A percentile compares a stretch with the other conserved stretches of the same genome.
phyloP scores from a whole-genome alignment of 2,113 vertebrate genomes.

The Orientallactaga bullata region DNA sequence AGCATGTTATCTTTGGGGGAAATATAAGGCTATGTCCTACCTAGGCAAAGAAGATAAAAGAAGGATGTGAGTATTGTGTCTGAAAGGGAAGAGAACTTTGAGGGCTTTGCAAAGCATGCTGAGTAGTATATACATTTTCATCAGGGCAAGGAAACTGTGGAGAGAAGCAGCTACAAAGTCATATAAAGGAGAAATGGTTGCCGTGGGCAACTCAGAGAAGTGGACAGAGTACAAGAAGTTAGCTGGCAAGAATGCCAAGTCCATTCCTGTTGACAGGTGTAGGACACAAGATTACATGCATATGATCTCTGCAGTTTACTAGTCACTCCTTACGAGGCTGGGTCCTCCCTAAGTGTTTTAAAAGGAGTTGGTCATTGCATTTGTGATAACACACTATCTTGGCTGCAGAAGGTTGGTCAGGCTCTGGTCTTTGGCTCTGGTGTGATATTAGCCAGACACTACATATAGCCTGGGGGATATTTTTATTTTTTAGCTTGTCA shows the following conservation, averaged over 20 bases:
- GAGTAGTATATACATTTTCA: neutral
- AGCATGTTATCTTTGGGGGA: neutral
- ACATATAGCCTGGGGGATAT: neutral
- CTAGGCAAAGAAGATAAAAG: neutral
- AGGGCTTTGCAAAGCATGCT: neutral
- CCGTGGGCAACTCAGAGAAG: neutral
- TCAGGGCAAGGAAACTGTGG: neutral
- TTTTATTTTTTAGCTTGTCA: slow-evolving; percentile 69
- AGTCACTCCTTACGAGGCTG: neutral
- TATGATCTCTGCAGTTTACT: neutral
- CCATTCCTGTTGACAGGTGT: neutral
- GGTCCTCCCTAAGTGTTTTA: neutral
- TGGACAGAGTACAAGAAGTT: neutral
- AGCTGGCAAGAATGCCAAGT: neutral
- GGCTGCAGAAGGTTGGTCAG: slow-evolving; percentile 14
- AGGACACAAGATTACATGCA: neutral
- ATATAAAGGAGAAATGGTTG: neutral
- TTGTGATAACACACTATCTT: neutral
- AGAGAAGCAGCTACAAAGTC: neutral
- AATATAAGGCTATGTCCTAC: neutral
- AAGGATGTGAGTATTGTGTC: neutral
- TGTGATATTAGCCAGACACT: slow-evolving; percentile 57
- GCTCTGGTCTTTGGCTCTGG: slow-evolving; percentile 10
- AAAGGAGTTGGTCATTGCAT: neutral
- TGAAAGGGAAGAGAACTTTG: neutral